phyloP scores from a whole-genome alignment of 1,140 invertebrate species.

The Eumeta japonica region DNA sequence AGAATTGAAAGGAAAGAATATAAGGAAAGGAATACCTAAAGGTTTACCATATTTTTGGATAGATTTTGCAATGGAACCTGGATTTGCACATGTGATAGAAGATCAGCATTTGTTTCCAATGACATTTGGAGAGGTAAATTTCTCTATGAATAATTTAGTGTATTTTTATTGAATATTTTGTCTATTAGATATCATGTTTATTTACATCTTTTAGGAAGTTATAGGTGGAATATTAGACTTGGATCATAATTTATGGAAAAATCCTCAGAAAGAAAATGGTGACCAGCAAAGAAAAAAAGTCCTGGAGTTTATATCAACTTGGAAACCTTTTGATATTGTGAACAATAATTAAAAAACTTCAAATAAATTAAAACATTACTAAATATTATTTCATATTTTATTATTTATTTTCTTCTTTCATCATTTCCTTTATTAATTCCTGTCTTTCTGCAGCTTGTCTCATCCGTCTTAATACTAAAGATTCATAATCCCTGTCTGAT shows the following conservation, averaged over 20 bases:
- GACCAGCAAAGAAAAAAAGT: conserved; percentile 50
- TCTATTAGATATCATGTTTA: conserved; percentile 2
- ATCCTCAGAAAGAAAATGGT: conserved; percentile 67
- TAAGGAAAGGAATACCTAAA: conserved; percentile 84
- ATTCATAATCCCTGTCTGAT: conserved; percentile 75
- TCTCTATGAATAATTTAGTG: conserved; percentile 3
- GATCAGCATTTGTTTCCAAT: conserved; percentile 83
- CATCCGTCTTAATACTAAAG: conserved; percentile 73
- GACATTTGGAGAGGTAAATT: conserved; percentile 84
- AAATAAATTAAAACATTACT: neutral
- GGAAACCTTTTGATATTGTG: conserved; percentile 41
- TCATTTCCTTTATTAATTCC: conserved; percentile 73
- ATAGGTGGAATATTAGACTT: conserved; percentile 92
- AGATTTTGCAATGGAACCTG: conserved; percentile 85
- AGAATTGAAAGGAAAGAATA: conserved; percentile 72
- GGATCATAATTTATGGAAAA: conserved; percentile 81
- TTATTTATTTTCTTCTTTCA: conserved; percentile 60
- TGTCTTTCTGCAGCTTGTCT: conserved; percentile 81
- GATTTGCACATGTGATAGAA: conserved; percentile 96
- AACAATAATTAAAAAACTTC: conserved; percentile 10
- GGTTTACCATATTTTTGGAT: conserved; percentile 93
- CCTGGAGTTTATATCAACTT: conserved; percentile 43
- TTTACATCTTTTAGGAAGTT: conserved; percentile 71
- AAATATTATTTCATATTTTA: conserved; percentile 12
- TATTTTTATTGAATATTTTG: conserved; percentile 8